Conservation (phyloP, 2,888 invertebrate genomes). For the Drosophila ezoana region DNA sequence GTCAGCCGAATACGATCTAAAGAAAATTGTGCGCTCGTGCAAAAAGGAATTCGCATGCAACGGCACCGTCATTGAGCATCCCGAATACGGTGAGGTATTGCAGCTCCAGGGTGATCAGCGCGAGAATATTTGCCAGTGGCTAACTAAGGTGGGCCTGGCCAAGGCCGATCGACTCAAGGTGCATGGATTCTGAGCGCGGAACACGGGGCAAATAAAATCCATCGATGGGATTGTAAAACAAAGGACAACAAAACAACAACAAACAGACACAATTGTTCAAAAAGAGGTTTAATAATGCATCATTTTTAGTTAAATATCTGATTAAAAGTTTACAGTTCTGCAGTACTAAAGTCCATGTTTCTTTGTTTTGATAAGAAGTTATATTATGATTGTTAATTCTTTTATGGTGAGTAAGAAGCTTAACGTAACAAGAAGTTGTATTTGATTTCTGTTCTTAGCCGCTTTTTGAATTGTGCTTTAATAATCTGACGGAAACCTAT, state of each 20-base stretch:
- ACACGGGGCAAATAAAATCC: neutral
- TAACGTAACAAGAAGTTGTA: too few species aligned
- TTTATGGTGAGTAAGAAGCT: too few species aligned
- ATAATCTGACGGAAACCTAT: too few species aligned
- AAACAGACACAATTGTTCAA: constrained; percentile 4
- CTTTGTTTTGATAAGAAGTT: too few species aligned
- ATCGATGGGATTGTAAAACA: constrained; percentile 1
- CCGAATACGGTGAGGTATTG: constrained; percentile 99
- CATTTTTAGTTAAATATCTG: constrained; percentile 18
- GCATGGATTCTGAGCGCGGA: constrained; percentile 91
- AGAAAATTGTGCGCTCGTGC: constrained; percentile 99
- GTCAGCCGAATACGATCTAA: constrained; percentile 98
- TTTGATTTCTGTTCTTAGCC: too few species aligned
- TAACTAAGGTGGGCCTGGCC: constrained; percentile 98
- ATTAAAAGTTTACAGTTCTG: constrained; percentile 40
- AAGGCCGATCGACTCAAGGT: constrained; percentile 99
- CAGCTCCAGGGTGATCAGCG: constrained; percentile 99
- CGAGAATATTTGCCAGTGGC: constrained; percentile 99
- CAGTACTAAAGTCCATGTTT: constrained; percentile 1
- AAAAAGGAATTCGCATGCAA: constrained; percentile 99
- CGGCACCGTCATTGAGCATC: constrained; percentile 99
- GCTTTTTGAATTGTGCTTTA: too few species aligned
- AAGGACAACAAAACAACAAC: neutral
- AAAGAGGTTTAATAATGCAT: constrained; percentile 27
- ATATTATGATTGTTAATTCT: too few species aligned